Evolutionary conservation across 2,113 vertebrate genomes (phyloP).

Genomic region (Takifugu bimaculatus): DNA sequence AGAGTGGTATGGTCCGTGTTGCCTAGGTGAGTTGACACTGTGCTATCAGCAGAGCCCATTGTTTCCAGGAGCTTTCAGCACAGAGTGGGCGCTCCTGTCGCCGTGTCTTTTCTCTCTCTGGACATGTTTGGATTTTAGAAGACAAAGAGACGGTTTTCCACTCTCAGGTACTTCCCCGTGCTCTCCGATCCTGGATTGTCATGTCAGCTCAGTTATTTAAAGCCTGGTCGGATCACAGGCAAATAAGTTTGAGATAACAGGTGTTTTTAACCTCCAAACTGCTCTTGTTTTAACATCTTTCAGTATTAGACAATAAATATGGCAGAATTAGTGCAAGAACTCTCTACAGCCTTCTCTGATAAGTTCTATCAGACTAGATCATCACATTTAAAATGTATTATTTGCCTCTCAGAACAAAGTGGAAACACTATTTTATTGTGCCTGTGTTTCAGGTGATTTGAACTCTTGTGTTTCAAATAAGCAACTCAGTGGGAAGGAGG

Average conservation of each 20-base stretch:
- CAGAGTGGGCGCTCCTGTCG: slow-evolving; percentile 26
- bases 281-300: no score
- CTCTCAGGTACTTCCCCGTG: slow-evolving; percentile 42
- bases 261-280: not conserved
- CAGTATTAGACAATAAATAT: no score
- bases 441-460: no score
- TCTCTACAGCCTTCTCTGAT: not conserved
- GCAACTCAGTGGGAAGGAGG: no score
- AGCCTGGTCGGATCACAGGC: slow-evolving; percentile 9
- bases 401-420: no score
- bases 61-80: slow-evolving; percentile 54
- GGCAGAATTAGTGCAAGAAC: no score
- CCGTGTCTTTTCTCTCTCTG: slow-evolving; percentile 7
- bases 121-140: slow-evolving; percentile 36
- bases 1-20: slow-evolving; percentile 62
- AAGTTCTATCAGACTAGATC: no score
- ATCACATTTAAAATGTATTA: no score
- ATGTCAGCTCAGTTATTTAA: not conserved
- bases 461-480: no score
- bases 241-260: not conserved
- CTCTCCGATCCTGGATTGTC: not conserved
- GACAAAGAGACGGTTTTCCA: slow-evolving; percentile 24
- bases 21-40: slow-evolving; percentile 67
- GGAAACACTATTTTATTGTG: no score
- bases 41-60: slow-evolving; percentile 60